These are phyloP conservation scores for Oncorhynchus keta DNA, from an alignment of 2,113 vertebrate species.

Conservation along the genomic window DNA sequence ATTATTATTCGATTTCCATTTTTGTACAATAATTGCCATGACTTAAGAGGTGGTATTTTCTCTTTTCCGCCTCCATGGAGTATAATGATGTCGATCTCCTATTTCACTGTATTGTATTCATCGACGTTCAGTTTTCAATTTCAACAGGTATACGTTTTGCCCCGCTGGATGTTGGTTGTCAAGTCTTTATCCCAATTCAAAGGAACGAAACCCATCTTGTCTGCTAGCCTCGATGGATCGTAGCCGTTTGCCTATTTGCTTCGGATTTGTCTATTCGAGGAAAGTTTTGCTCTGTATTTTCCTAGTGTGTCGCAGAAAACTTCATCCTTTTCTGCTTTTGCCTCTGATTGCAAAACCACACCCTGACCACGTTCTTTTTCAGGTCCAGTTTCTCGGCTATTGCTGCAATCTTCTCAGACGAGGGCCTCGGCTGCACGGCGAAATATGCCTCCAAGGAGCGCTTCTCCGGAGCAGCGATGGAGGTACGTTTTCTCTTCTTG, in stretches of 20 bases:
- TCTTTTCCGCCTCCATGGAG: conserved; percentile 19
- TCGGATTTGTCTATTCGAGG: conserved; percentile 19
- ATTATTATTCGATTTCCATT: conserved; percentile 52
- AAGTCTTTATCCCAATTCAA: conserved; percentile 38
- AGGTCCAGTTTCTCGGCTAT: conserved; percentile 93
- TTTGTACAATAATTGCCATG: conserved; percentile 77
- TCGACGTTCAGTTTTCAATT: conserved; percentile 30
- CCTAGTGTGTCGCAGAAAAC: conserved; percentile 89
- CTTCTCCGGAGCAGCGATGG: conserved; percentile 89
- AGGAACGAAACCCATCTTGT: conserved; percentile 3
- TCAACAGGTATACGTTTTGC: conserved; percentile 32
- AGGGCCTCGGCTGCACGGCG: conserved; percentile 88
- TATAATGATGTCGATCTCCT: conserved; percentile 9
- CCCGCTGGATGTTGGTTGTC: conserved; percentile 29
- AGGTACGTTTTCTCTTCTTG: conserved; percentile 90
- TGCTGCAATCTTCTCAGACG: conserved; percentile 91
- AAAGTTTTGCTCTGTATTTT: not conserved
- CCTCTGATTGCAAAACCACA: conserved; percentile 95
- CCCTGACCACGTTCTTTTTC: conserved; percentile 93
- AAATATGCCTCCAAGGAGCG: conserved; percentile 91
- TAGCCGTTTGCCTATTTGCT: conserved; percentile 5
- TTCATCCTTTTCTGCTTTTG: conserved; percentile 96
- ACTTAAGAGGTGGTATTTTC: conserved; percentile 33
- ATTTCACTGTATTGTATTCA: conserved; percentile 22
- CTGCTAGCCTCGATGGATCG: conserved; percentile 7